Evolutionary conservation across 2,113 vertebrate genomes (phyloP).

Genomic region (Aptenodytes forsteri): DNA sequence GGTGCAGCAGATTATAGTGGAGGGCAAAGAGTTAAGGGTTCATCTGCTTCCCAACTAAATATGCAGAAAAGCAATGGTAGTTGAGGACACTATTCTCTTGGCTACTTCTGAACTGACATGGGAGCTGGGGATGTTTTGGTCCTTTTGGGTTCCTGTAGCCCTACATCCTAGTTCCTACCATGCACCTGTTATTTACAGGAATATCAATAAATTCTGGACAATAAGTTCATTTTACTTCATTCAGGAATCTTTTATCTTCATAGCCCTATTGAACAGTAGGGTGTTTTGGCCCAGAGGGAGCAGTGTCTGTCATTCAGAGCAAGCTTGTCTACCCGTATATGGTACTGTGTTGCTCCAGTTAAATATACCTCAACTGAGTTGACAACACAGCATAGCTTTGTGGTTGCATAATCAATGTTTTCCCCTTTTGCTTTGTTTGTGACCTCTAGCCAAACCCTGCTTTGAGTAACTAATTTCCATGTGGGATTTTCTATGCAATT

Average conservation of each 20-base stretch:
- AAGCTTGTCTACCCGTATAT: conserved; percentile 40
- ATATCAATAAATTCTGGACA: neutral
- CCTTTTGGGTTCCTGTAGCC: neutral
- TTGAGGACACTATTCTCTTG: neutral
- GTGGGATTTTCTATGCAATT: neutral
- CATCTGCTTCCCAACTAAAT: neutral
- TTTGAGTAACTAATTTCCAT: conserved; percentile 19
- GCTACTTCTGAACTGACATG: neutral
- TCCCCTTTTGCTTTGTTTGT: conserved; percentile 30
- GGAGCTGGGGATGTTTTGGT: neutral
- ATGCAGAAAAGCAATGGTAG: neutral
- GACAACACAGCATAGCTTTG: conserved; percentile 49
- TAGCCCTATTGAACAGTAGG: neutral
- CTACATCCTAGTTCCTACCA: neutral
- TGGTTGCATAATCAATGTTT: conserved; percentile 52
- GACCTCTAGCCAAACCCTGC: conserved; percentile 39
- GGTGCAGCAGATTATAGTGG: neutral
- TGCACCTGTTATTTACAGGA: neutral
- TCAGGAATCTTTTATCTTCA: neutral
- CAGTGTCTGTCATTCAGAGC: neutral
- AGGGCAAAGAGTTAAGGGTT: neutral
- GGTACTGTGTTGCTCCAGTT: conserved; percentile 50
- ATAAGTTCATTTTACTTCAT: neutral
- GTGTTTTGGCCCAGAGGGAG: neutral
- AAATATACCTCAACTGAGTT: conserved; percentile 53